Base-by-base conservation (phyloP, 2,888 invertebrate genomes). In the Microdon myrmicae region DNA sequence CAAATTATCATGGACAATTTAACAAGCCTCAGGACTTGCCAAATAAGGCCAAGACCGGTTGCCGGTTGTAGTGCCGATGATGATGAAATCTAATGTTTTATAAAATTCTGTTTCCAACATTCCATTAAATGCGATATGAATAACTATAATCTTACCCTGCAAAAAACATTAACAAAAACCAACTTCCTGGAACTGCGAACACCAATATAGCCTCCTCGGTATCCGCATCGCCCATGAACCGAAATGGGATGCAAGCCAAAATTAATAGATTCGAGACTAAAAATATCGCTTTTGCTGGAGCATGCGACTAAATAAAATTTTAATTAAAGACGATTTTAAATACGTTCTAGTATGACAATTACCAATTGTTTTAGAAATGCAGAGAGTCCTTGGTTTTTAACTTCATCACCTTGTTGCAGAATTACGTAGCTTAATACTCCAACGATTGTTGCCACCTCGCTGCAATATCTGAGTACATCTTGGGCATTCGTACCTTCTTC, bases 141-240 rank as follows among this genome's bases (percentile, higher is more conserved):
- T 25, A 16, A 6, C 7, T 2, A 4, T 9, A 34, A 48, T 66
- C 76, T 82, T 83, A 97, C 97, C 98, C 96, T 26, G 98, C 98
- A 81, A 98, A 99, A 80, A 99, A 99, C 89, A 99, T 95, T 13
- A 98, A 85, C 29, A 96, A 87, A 78, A 97, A 95, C 98, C 98
- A 99, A 22, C 93, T 93, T 3, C 96, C 94, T 0, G 98, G 98
- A 13, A 97, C 88, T 0, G 97, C 90, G 71, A 97, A 89, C 25
- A 94, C 87, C 16, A 99, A 82, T 38, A 98, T 87, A 0, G 94
- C 91, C 78, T 97, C 98, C 79, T 99, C 99, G 1, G 90, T 84
- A 72, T 86, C 85, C 34, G 87, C 84, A 72, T 92, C 87, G 6
- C 85, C 87, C 60, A 85, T 83, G 8, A 94, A 73, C 3, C 97